These are phyloP conservation scores for Tiliacea aurago DNA, from an alignment of 2,888 invertebrate genomes.

Conservation along the genomic window DNA sequence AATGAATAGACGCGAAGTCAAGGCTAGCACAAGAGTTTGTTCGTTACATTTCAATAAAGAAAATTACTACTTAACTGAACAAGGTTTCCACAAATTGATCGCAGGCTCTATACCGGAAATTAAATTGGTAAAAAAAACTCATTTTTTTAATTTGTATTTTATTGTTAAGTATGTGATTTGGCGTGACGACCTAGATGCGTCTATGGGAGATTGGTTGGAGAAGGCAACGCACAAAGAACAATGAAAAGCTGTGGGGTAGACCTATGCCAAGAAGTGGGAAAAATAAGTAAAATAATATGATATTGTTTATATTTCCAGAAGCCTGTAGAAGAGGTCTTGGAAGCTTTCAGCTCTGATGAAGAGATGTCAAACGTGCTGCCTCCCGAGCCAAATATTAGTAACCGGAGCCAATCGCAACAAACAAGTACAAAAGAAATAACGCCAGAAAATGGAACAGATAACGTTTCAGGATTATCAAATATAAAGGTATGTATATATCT, in stretches of 20 bases:
- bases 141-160: no score
- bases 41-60: constrained; percentile 31
- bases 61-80: constrained; percentile 17
- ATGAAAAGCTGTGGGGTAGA: no score
- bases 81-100: constrained; percentile 12
- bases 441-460: background rate
- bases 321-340: background rate
- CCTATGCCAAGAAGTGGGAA: no score
- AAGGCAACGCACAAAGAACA: no score
- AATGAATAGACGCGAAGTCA: background rate
- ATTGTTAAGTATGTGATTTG: no score
- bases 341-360: background rate
- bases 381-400: background rate
- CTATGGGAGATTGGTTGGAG: no score
- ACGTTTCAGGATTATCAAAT: background rate
- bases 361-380: background rate
- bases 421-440: background rate
- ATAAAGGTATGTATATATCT: background rate
- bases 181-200: no score
- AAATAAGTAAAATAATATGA: no score
- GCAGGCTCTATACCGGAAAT: constrained; percentile 7
- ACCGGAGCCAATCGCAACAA: background rate
- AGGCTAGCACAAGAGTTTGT: constrained; percentile 22
- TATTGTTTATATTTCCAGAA: background rate
- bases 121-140: constrained; percentile 4